Conservation (phyloP, 2,797 vertebrate genomes). For the Dipus sagitta region DNA sequence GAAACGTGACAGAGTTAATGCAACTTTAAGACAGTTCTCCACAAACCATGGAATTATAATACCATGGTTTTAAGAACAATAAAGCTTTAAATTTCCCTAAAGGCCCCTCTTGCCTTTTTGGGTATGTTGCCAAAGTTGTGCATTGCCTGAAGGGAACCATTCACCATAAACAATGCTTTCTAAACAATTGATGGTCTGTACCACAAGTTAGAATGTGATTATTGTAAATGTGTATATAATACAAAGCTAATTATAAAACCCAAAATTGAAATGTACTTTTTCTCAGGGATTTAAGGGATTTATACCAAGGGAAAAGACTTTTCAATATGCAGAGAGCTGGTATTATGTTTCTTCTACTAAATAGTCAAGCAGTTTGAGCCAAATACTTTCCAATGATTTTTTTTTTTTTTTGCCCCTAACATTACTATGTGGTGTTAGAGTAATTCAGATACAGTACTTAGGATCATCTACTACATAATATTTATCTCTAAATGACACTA, state of each 20-base stretch:
- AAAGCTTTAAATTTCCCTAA: conserved; percentile 80
- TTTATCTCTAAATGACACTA: conserved; percentile 42
- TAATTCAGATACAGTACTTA: conserved; percentile 50
- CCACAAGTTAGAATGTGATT: conserved; percentile 65
- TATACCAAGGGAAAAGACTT: conserved; percentile 47
- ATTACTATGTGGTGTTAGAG: conserved; percentile 61
- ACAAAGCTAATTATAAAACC: conserved; percentile 73
- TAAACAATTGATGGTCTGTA: conserved; percentile 48
- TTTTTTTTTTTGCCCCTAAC: not conserved
- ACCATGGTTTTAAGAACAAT: conserved; percentile 61
- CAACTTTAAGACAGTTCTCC: conserved; percentile 65
- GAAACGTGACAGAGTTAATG: conserved; percentile 57
- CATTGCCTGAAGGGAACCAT: conserved; percentile 57
- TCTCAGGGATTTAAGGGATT: conserved; percentile 58
- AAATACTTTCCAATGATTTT: conserved; percentile 33
- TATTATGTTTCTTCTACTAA: conserved; percentile 21
- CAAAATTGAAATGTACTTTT: conserved; percentile 58
- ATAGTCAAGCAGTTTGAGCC: conserved; percentile 38
- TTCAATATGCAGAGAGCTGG: conserved; percentile 42
- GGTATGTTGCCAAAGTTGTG: conserved; percentile 57
- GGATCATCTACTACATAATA: conserved; percentile 41
- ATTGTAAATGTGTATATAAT: conserved; percentile 71
- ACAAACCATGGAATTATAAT: conserved; percentile 63
- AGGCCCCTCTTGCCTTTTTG: conserved; percentile 54
- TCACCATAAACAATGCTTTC: conserved; percentile 66